A percentile compares a stretch with the other conserved stretches of the same genome.
Evolutionary conservation across 2,888 invertebrate genomes (phyloP).

Genomic region (Sialis lutaria): DNA sequence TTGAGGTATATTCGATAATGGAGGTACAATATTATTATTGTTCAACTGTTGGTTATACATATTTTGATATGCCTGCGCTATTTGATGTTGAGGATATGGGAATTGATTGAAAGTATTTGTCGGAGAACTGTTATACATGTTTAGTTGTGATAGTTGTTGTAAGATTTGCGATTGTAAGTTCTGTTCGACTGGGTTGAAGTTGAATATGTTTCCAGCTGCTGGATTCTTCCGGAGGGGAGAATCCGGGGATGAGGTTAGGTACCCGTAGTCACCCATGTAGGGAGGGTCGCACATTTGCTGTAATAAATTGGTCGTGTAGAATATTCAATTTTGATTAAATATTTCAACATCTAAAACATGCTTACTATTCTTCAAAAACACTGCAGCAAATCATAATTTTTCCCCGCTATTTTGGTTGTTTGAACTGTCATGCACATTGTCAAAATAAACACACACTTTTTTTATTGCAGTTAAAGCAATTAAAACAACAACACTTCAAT

Average conservation of each 20-base stretch:
- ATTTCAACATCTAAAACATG: too few relatives aligned
- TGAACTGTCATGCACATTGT: too few relatives aligned
- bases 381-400: too few relatives aligned
- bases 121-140: slow-evolving; percentile 16
- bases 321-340: too few relatives aligned
- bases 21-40: slow-evolving; percentile 16
- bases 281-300: slow-evolving; percentile 5
- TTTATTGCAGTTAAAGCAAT: too few relatives aligned
- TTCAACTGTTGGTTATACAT: slow-evolving; percentile 7
- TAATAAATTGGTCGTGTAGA: neutral
- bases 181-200: slow-evolving; percentile 9
- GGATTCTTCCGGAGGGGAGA: slow-evolving; percentile 3
- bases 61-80: slow-evolving; percentile 5
- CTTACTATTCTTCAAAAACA: too few relatives aligned
- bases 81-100: slow-evolving; percentile 2
- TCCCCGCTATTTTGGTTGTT: too few relatives aligned
- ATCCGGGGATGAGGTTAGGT: slow-evolving; percentile 1
- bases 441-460: too few relatives aligned
- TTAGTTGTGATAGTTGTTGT: slow-evolving; percentile 13
- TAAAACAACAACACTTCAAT: too few relatives aligned
- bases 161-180: slow-evolving; percentile 14
- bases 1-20: slow-evolving; percentile 14
- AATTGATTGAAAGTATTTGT: slow-evolving; percentile 16
- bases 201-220: slow-evolving; percentile 1
- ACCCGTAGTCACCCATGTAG: neutral